These are phyloP conservation scores for Dendroctonus valens DNA, from an alignment of 1,140 invertebrate species.

Conservation along the genomic window DNA sequence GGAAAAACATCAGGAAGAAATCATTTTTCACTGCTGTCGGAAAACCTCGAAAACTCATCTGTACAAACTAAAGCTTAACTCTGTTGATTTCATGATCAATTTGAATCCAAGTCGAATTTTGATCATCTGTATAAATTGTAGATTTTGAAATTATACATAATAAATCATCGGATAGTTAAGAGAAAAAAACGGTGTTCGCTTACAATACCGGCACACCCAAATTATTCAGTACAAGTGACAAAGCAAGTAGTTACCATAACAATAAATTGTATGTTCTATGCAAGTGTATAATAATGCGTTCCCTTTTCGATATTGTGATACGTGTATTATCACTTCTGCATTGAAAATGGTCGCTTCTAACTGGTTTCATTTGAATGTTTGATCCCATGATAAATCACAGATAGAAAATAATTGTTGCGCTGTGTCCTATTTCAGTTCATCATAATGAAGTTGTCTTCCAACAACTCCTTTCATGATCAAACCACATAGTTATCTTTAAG, in stretches of 20 bases:
- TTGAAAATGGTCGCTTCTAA: constrained; percentile 9
- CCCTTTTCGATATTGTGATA: constrained; percentile 25
- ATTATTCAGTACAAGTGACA: constrained; percentile 10
- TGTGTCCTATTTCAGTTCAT: constrained; percentile 14
- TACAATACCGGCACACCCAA: constrained; percentile 9
- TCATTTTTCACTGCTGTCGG: too few relatives aligned
- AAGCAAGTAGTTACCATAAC: constrained; percentile 13
- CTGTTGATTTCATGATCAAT: too few relatives aligned
- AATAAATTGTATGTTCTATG: constrained; percentile 13
- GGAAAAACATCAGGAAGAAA: too few relatives aligned
- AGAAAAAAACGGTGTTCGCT: constrained; percentile 1
- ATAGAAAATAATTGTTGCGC: constrained; percentile 20
- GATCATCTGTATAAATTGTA: too few relatives aligned
- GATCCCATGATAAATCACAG: constrained; percentile 19
- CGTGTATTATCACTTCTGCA: constrained; percentile 19
- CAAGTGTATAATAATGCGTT: constrained; percentile 28
- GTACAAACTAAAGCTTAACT: too few relatives aligned
- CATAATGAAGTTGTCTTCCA: constrained; percentile 1
- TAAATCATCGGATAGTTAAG: neutral
- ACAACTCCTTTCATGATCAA: too few relatives aligned
- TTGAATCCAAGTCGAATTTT: too few relatives aligned
- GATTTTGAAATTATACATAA: too few relatives aligned
- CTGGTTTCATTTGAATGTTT: constrained; percentile 24
- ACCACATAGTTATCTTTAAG: too few relatives aligned
- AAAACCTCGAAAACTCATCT: too few relatives aligned